Evolutionary conservation across 1,140 invertebrate species (phyloP), one percentile per base, ranked within the genome.

Genomic region (Hetaerina americana): DNA sequence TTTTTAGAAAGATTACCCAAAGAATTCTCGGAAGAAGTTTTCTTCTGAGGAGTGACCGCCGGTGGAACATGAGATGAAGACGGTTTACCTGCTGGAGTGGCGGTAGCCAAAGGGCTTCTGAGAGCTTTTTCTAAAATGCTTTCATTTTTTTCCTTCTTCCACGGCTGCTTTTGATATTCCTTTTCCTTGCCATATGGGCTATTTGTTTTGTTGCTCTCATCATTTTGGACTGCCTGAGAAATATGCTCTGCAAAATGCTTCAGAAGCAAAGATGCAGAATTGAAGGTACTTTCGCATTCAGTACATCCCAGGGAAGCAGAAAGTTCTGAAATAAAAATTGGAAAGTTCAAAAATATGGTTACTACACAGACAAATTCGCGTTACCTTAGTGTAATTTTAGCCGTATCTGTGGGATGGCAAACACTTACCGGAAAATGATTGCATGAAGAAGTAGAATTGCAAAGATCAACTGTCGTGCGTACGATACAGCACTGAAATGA

Each of bases 171-270:
- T 73, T 70, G 27, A 68, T 70, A 27, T 73, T 69, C 68, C 73
- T 67, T 22, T 69, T 70, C 71, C 71, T 69, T 72, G 18, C 27
- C 15, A 49, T 57, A 67, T 27, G 29, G 70, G 24, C 24, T 18
- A 57, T 26, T 26, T 10, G 26, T 18, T 49, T 26, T n/a, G 18
- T 24, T 66, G 26, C 68, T 25, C n/a, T 24, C 67, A 69, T 72
- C n/a, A 10, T 70, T 69, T 31, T 1, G 15, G 29, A 26, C 49
- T 57, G 72, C 72, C 67, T 75, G 31, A 26, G 29, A 70, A 22
- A 76, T 75, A 73, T 79, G 78, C 70, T 75, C 67, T 26, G 76
- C 77, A 76, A 79, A 79, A 74, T 79, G 78, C 24, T 75, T 73
- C 26, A 79, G 73, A 10, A 79, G 74, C 40, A 72, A 73, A 15